A percentile compares a stretch with the other conserved stretches of the same genome.
Conservation (phyloP, 64 coral and sea anemone genomes). For the Cladopsammia gracilis region DNA sequence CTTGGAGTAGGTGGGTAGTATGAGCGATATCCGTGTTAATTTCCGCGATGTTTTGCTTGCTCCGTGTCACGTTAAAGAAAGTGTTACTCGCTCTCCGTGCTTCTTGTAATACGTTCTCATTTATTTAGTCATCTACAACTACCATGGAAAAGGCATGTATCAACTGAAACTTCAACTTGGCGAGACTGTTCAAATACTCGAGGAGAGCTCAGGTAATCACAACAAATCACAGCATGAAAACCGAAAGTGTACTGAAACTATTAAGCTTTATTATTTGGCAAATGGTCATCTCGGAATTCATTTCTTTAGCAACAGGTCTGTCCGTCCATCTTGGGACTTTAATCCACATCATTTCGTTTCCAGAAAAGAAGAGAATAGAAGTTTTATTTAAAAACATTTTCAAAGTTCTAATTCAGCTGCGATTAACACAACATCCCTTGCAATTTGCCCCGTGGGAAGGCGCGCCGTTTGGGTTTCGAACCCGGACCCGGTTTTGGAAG, state of each 20-base stretch:
- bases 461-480: too few relatives aligned
- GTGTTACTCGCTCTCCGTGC: neutral
- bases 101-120: neutral
- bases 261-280: too few relatives aligned
- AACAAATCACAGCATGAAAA: neutral
- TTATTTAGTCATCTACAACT: constrained; percentile 71
- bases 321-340: too few relatives aligned
- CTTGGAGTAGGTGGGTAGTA: constrained; percentile 60
- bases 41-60: neutral
- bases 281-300: too few relatives aligned
- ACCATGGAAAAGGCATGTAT: constrained; percentile 56
- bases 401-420: too few relatives aligned
- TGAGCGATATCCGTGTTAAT: neutral
- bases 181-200: constrained; percentile 73
- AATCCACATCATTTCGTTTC: too few relatives aligned
- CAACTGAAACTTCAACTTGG: constrained; percentile 70
- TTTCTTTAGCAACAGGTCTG: too few relatives aligned
- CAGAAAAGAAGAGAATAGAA: too few relatives aligned
- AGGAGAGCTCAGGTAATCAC: constrained; percentile 59
- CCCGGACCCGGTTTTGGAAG: too few relatives aligned
- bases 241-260: neutral
- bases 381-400: too few relatives aligned
- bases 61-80: neutral
- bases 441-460: too few relatives aligned
- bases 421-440: too few relatives aligned